Conservation (phyloP, 2,113 vertebrate species). For the Chamaea fasciata region DNA sequence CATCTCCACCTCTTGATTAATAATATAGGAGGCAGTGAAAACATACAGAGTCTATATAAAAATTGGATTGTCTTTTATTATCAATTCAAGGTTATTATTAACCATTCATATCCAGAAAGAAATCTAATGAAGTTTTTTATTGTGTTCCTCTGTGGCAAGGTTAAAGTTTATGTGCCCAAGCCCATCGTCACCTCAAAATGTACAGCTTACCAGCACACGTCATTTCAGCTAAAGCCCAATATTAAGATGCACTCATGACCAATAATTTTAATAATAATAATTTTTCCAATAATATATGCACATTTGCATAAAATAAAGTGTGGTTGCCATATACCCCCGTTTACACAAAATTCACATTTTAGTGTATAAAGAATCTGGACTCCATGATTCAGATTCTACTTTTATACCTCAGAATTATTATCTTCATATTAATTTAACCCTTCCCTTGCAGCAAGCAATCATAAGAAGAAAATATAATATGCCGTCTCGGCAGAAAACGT, state of each 20-base stretch:
- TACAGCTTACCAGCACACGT: background rate
- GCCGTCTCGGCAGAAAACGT: background rate
- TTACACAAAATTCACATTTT: background rate
- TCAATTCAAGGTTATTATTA: background rate
- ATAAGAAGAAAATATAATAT: background rate
- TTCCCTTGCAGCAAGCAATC: background rate
- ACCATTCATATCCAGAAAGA: background rate
- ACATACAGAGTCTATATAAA: background rate
- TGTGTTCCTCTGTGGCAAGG: background rate
- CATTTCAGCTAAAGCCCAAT: background rate
- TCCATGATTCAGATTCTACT: background rate
- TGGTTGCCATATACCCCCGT: background rate
- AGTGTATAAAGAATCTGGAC: background rate
- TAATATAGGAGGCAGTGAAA: background rate
- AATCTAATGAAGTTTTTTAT: background rate
- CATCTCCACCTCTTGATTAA: background rate
- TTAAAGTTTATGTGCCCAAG: background rate
- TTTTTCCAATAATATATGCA: background rate
- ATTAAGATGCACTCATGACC: background rate
- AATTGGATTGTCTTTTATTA: background rate
- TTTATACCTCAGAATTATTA: background rate
- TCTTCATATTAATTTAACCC: background rate
- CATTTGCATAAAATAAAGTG: background rate
- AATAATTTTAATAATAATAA: too few relatives aligned
- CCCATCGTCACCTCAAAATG: background rate